phyloP scores from a whole-genome alignment of 2,113 vertebrate genomes.

The Pterocles burchelli region DNA sequence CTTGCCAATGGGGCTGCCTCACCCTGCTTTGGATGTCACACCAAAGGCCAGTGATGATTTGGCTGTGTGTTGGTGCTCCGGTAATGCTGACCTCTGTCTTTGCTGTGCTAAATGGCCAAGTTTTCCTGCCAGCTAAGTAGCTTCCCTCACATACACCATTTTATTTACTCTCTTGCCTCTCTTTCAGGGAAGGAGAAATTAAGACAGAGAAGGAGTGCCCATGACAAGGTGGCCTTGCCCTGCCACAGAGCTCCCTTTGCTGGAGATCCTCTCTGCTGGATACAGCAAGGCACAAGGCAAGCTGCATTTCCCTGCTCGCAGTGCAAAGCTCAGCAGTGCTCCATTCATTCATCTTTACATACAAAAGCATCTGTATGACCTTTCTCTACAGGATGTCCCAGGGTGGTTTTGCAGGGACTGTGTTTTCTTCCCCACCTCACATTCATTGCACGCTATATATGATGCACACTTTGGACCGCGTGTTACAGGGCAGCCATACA shows the following conservation, averaged over 20 bases:
- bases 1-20: not conserved
- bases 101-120: not conserved
- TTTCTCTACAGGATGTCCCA: not conserved
- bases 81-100: not conserved
- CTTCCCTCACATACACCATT: not conserved
- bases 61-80: not conserved
- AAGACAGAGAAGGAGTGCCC: not conserved
- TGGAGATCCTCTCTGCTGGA: not conserved
- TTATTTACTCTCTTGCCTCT: not conserved
- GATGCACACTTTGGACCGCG: fast-evolving
- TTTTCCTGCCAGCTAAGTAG: not conserved
- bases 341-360: not conserved
- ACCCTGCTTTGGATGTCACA: fast-evolving
- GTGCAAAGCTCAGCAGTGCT: not conserved
- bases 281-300: fast-evolving
- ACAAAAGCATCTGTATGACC: no score
- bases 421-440: not conserved
- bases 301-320: not conserved
- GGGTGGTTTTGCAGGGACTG: not conserved
- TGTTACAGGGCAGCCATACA: not conserved
- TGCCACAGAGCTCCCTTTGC: not conserved
- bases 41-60: not conserved
- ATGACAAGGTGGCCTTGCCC: not conserved
- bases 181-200: not conserved
- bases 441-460: not conserved